These are phyloP conservation scores for Panagrolaimus sp. DNA, from an alignment of 1,140 invertebrate species.

Conservation along the genomic window DNA sequence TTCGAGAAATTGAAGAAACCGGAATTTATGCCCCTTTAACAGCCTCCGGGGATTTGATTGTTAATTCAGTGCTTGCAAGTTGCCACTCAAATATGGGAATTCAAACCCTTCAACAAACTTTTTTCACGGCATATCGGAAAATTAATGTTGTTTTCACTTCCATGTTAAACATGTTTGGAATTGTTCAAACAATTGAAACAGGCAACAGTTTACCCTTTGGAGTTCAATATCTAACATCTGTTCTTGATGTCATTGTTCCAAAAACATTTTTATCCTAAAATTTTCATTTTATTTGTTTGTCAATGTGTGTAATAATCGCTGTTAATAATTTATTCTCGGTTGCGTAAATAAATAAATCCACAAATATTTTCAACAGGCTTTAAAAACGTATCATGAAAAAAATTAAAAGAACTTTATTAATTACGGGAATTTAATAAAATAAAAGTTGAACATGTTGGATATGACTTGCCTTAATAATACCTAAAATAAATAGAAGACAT, in stretches of 20 bases:
- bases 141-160: neutral
- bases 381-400: too few relatives aligned
- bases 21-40: conserved; percentile 50
- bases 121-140: conserved; percentile 43
- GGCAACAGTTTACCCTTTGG: conserved; percentile 28
- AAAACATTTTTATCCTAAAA: conserved; percentile 19
- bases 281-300: too few relatives aligned
- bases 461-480: too few relatives aligned
- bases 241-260: conserved; percentile 28
- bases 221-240: conserved; percentile 28
- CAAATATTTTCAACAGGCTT: too few relatives aligned
- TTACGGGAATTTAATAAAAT: too few relatives aligned
- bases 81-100: conserved; percentile 48
- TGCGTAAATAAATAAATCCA: too few relatives aligned
- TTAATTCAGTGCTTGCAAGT: conserved; percentile 43
- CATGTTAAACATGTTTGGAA: neutral
- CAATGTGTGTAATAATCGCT: too few relatives aligned
- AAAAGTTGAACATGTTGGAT: too few relatives aligned
- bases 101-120: conserved; percentile 54
- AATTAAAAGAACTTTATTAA: too few relatives aligned
- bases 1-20: conserved; percentile 22
- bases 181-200: neutral
- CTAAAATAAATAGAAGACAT: too few relatives aligned
- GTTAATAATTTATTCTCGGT: too few relatives aligned
- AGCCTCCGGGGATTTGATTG: conserved; percentile 43